Conservation (phyloP, 2,797 vertebrate species). For the Eupleurogrammus muticus region DNA sequence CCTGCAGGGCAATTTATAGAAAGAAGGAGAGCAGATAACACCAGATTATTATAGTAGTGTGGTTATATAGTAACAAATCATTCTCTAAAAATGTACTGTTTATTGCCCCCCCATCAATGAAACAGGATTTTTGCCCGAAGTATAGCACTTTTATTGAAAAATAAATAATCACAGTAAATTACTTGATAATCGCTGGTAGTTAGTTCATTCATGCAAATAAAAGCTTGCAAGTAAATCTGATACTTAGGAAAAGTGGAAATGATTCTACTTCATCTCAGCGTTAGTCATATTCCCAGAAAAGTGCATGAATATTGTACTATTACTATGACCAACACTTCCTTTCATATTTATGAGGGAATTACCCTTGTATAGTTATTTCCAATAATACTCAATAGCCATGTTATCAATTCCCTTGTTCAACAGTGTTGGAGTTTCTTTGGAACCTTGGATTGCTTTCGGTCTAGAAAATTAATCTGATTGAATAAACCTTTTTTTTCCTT, state of each 20-base stretch:
- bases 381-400: no score
- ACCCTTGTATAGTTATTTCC: background rate
- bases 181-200: no score
- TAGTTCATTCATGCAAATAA: no score
- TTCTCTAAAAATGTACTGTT: no score
- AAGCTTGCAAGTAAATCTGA: constrained; percentile 4
- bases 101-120: no score
- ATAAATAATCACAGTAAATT: no score
- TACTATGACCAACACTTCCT: background rate
- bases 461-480: background rate
- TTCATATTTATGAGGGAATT: background rate
- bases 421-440: background rate
- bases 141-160: no score
- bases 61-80: no score
- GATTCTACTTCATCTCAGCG: background rate
- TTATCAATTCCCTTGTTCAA: background rate
- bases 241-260: background rate
- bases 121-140: no score
- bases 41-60: no score
- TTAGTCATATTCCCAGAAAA: background rate
- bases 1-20: no score
- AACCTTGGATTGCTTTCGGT: background rate
- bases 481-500: background rate
- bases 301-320: background rate
- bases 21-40: no score